Conservation (phyloP, 2,888 invertebrate species). For the Uloborus plumipes region DNA sequence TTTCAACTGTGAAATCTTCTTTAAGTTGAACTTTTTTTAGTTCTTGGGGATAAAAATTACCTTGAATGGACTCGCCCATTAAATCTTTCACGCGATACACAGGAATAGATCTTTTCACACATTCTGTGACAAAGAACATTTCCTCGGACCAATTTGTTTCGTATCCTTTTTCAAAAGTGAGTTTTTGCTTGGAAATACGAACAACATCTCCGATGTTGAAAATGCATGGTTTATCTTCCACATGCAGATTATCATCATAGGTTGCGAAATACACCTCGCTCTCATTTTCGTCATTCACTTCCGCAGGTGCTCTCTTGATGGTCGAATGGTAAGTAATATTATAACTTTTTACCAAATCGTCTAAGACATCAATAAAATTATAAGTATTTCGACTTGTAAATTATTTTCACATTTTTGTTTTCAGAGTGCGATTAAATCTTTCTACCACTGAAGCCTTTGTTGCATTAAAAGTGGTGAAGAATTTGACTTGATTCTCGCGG, state of each 20-base stretch:
- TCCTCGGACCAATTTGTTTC: too few relatives aligned
- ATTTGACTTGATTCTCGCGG: too few relatives aligned
- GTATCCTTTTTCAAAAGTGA: too few relatives aligned
- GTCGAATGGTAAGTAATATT: too few relatives aligned
- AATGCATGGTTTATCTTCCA: not conserved
- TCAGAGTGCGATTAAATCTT: too few relatives aligned
- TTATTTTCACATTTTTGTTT: too few relatives aligned
- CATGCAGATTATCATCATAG: not conserved
- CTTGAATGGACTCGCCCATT: slow-evolving; percentile 1
- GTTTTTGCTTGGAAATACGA: too few relatives aligned
- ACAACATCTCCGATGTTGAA: slow-evolving; percentile 20
- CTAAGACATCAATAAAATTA: slow-evolving; percentile 5
- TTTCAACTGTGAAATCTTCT: slow-evolving; percentile 20
- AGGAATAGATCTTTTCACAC: too few relatives aligned
- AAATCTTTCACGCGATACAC: slow-evolving; percentile 19
- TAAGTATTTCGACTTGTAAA: slow-evolving; percentile 55
- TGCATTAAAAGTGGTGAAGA: too few relatives aligned
- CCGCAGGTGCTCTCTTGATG: slow-evolving; percentile 12
- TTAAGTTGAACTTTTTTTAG: slow-evolving; percentile 23
- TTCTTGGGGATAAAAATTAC: slow-evolving; percentile 30
- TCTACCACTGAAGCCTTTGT: too few relatives aligned
- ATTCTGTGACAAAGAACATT: too few relatives aligned
- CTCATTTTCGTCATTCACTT: slow-evolving; percentile 5
- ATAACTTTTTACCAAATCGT: slow-evolving; percentile 28
- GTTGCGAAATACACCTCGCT: slow-evolving; percentile 1